Percentiles rank a stretch among this genome's conserved stretches.
These are phyloP conservation scores for Seriola aureovittata DNA, from an alignment of 2,113 vertebrate genomes.

Conservation along the genomic window DNA sequence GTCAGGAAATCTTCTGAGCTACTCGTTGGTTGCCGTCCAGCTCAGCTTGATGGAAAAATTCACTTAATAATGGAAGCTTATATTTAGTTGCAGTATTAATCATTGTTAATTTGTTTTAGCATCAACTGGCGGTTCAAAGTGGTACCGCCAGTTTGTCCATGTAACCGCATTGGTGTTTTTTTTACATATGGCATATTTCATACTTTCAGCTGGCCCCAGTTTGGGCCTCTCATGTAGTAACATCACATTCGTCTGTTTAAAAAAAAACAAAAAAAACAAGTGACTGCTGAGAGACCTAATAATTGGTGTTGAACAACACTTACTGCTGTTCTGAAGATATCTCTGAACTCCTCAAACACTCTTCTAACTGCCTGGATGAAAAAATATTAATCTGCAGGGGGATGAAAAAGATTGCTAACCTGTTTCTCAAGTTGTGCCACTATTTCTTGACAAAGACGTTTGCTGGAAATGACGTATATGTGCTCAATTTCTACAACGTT, in stretches of 20 bases:
- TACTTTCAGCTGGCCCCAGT: background rate
- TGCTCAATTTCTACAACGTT: background rate
- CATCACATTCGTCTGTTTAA: background rate
- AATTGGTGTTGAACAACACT: background rate
- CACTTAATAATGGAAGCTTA: slow-evolving; percentile 57
- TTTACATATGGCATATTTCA: background rate
- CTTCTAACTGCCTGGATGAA: background rate
- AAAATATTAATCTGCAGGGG: background rate
- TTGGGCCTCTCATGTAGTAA: background rate
- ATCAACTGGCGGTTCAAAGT: background rate
- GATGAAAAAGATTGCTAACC: background rate
- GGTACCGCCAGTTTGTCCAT: background rate
- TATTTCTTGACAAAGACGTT: background rate
- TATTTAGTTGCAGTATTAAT: slow-evolving; percentile 36
- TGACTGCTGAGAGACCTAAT: background rate
- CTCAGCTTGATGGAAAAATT: slow-evolving; percentile 69
- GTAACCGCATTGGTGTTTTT: background rate
- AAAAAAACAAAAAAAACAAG: background rate
- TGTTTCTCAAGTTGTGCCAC: background rate
- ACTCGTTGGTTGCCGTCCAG: slow-evolving; percentile 61
- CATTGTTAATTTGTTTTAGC: slow-evolving; percentile 22
- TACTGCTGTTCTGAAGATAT: background rate
- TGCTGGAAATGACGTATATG: background rate
- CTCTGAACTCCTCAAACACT: background rate
- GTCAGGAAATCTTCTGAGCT: slow-evolving; percentile 67